Conservation (phyloP, 2,888 invertebrate genomes). For the Phragmatobia fuliginosa region DNA sequence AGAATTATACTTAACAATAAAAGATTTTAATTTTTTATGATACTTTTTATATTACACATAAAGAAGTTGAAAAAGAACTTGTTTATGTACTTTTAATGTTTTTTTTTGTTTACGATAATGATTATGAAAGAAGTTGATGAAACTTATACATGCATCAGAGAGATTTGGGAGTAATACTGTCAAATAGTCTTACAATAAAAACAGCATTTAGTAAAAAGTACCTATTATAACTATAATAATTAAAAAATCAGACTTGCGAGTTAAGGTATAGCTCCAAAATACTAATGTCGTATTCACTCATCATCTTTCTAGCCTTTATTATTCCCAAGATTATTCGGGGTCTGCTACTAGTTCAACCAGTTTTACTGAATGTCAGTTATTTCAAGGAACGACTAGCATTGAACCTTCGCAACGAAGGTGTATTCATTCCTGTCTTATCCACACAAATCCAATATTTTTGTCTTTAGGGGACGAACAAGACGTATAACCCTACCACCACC, state of each 20-base stretch:
- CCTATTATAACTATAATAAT: too few species aligned
- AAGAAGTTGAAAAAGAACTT: background rate
- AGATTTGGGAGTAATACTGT: background rate
- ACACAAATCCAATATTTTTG: conserved; percentile 54
- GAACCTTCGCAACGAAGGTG: too few species aligned
- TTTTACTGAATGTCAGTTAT: too few species aligned
- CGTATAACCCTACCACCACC: conserved; percentile 77
- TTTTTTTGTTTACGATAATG: background rate
- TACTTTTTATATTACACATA: background rate
- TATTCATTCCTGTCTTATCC: too few species aligned
- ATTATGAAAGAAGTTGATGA: background rate
- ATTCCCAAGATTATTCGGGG: too few species aligned
- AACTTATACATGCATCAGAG: too few species aligned
- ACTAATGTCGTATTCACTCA: conserved; percentile 36
- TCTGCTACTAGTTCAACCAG: too few species aligned
- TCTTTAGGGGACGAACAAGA: conserved; percentile 80
- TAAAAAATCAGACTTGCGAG: background rate
- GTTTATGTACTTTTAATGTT: background rate
- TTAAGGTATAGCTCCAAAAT: background rate
- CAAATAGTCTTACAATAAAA: background rate
- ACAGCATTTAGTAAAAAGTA: too few species aligned
- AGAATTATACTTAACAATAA: too few species aligned
- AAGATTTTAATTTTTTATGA: background rate
- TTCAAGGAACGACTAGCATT: too few species aligned
- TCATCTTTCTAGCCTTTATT: too few species aligned